Base-by-base conservation (phyloP, 2,113 vertebrate genomes). In the Vidua macroura region DNA sequence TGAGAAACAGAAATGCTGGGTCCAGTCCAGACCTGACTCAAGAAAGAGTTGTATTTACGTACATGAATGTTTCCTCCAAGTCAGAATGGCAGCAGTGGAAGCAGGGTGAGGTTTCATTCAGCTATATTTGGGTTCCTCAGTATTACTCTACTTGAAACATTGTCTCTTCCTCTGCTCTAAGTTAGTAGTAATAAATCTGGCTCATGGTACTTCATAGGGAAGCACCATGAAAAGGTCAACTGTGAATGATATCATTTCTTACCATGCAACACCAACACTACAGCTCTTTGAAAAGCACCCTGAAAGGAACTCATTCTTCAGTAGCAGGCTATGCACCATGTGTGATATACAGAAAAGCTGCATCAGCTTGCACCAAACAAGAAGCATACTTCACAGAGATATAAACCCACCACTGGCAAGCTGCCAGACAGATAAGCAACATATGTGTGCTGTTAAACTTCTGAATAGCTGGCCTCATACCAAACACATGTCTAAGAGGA, bases 41-140 rank as follows among this genome's bases (percentile, higher is more conserved):
- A 83, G 76, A 66, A 79, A 70, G 82, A 80, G 59, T 23, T 83
- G 17, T 77, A 88, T 96, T 94, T 92, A 62, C 0, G 6, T 64
- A 63, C 63, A 89, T 21, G 15, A 87, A 73, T 25, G 55, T 23
- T 86, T 80, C 58, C 41, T 91, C 62, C 75, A 70, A 90, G 75
- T 69, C 63, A 88, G 79, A 90, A 78, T 1, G 9, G 48, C 72
- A 86, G 72, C 37, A 85, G 53, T 5, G 3, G 67, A 96, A n/a
- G 49, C 56, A 94, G 72, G 30, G 72, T 92, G 83, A 96, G 60
- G 63, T 92, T 94, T 92, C 83, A 86, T 92, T 90, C 90, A 94
- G 76, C 64, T 92, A 51, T 86, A 77, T 77, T 86, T 93, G 90
- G 72, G 55, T 77, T 73, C 75, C 53, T 62, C 43, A 58, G 37